Percentiles rank a stretch among this genome's conserved stretches.
Conservation (phyloP, 2,113 vertebrate genomes). For the Platanista minor region DNA sequence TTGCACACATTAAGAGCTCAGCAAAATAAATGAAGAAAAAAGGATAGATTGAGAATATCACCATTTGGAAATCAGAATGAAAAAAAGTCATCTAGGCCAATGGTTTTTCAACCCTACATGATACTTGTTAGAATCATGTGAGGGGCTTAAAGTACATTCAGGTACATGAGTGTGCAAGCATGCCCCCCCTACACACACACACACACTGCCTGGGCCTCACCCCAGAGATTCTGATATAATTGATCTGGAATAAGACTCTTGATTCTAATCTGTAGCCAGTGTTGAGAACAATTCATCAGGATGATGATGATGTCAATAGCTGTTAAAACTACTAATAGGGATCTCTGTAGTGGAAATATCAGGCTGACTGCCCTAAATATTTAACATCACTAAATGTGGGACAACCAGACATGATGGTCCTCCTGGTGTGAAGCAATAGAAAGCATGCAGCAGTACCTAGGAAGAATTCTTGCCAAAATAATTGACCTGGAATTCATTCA, state of each 20-base stretch:
- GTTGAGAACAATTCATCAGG: background rate
- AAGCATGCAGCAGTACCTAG: background rate
- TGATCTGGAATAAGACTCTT: background rate
- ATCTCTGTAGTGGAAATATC: background rate
- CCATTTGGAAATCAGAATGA: background rate
- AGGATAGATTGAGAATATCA: background rate
- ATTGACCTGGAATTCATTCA: background rate
- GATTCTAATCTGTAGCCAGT: background rate
- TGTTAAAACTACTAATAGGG: background rate
- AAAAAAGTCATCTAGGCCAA: background rate
- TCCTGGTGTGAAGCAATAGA: background rate
- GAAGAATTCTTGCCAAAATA: background rate
- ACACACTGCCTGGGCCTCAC: background rate
- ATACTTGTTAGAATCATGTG: background rate
- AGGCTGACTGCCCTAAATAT: background rate
- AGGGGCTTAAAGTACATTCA: background rate
- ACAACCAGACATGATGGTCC: background rate
- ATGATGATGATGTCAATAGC: background rate
- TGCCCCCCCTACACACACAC: too few relatives aligned
- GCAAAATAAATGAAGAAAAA: background rate
- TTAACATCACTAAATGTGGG: background rate
- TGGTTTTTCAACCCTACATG: background rate
- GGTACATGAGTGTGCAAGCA: too few relatives aligned
- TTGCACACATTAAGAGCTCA: background rate
- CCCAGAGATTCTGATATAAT: background rate